These are phyloP conservation scores for Ferdinandea cuprea DNA, from an alignment of 2,888 invertebrate species.

Conservation along the genomic window DNA sequence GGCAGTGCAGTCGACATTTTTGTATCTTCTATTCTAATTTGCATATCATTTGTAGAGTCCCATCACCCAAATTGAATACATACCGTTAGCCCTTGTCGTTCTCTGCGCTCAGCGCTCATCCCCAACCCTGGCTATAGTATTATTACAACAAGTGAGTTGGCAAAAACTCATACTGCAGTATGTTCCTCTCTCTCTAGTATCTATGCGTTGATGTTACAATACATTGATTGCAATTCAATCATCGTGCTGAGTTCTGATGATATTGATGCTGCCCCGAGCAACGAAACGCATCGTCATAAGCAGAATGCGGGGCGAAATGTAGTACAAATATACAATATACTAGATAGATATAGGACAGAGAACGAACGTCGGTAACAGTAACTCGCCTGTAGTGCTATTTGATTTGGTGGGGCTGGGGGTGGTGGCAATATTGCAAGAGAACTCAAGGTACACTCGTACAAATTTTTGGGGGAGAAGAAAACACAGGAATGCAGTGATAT, in stretches of 20 bases:
- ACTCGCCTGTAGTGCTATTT: constrained; percentile 37
- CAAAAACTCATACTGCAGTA: constrained; percentile 4
- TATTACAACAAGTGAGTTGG: constrained; percentile 53
- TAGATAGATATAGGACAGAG: too few relatives aligned
- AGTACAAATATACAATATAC: neutral
- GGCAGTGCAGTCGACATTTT: neutral
- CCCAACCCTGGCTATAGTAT: neutral
- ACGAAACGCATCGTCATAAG: constrained; percentile 48
- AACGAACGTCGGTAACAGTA: constrained; percentile 58
- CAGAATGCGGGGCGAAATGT: neutral
- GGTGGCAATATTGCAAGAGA: constrained; percentile 4
- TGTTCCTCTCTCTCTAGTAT: constrained; percentile 24
- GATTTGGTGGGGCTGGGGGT: too few relatives aligned
- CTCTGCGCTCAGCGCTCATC: neutral
- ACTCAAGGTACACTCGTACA: constrained; percentile 1
- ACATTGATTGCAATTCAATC: constrained; percentile 71
- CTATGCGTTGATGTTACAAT: constrained; percentile 38
- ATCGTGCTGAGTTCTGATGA: constrained; percentile 56
- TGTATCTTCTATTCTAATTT: constrained; percentile 33
- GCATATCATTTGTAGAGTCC: constrained; percentile 49
- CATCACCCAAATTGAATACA: constrained; percentile 22
- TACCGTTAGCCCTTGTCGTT: neutral
- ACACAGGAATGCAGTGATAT: constrained; percentile 49
- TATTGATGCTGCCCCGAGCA: constrained; percentile 56
- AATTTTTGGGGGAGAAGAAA: constrained; percentile 10